Percentiles rank a stretch among this genome's conserved stretches.
phyloP scores from a whole-genome alignment of 2,888 invertebrate genomes.

The Bombylius discolor region DNA sequence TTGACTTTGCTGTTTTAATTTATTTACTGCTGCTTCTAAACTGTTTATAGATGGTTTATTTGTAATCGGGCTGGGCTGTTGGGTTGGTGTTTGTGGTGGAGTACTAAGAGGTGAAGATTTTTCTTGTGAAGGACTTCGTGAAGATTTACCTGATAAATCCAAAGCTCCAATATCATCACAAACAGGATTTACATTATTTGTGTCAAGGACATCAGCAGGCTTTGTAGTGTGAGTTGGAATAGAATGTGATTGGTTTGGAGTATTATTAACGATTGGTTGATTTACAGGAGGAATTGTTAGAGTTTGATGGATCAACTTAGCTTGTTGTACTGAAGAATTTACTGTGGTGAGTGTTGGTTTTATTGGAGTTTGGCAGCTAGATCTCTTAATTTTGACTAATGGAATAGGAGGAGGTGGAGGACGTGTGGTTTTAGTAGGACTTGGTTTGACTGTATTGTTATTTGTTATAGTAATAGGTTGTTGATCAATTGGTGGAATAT shows the following conservation, averaged over 20 bases:
- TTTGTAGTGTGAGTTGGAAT: conserved; percentile 20
- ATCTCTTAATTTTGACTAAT: conserved; percentile 38
- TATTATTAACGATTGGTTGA: background rate
- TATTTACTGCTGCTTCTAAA: conserved; percentile 31
- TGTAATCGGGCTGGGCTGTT: background rate
- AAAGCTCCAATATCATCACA: conserved; percentile 42
- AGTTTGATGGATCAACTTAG: conserved; percentile 15
- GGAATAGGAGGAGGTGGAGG: conserved; percentile 44
- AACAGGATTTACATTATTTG: conserved; percentile 25
- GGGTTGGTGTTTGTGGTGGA: conserved; percentile 12
- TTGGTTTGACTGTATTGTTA: conserved; percentile 15
- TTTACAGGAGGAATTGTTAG: background rate
- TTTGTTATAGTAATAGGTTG: conserved; percentile 10
- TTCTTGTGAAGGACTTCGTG: conserved; percentile 20
- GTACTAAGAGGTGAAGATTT: conserved; percentile 14
- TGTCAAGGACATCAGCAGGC: conserved; percentile 15
- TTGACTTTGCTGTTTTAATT: conserved; percentile 27
- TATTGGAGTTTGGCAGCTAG: conserved; percentile 7
- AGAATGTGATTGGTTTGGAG: conserved; percentile 4
- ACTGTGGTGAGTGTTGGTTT: conserved; percentile 19
- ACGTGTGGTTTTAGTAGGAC: conserved; percentile 27
- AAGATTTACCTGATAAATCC: conserved; percentile 40
- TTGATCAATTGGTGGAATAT: conserved; percentile 16
- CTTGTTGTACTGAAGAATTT: conserved; percentile 14
- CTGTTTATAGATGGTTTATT: conserved; percentile 2